Evolutionary conservation across 1,140 invertebrate species (phyloP), one percentile per base, ranked within the genome.

Genomic region (Lucilia cuprina): DNA sequence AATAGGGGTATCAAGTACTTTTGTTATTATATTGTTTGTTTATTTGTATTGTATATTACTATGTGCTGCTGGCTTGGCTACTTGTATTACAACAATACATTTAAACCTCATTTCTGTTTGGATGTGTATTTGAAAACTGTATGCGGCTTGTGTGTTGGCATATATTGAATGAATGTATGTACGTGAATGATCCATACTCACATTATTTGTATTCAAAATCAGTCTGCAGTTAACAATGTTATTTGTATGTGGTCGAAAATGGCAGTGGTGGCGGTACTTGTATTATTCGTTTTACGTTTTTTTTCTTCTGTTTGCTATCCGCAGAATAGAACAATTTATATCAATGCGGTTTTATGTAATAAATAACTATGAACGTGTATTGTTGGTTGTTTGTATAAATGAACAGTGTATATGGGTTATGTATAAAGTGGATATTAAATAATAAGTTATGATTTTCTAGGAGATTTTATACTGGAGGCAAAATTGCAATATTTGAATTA

Each of bases 131-230:
- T 30, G 25, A 30, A 30, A 2, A 30, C 25, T 30, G 25, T 30
- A 3, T 30, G 25, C 25, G 25, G 25, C 25, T 30, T 1, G 55
- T 60, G 55, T 60, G n/a, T 60, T 60, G 55, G 41, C 2, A 41
- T 41, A 5, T 41, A 8, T 30, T 3, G 25, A 30, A 30, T 41
- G 41, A 5, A 2, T 41, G 41, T 8, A 41, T 41, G 5, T 41
- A 41, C 41, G 5, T 41, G 7, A 5, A 17, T 60, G 55, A 10
- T 0, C 65, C 7, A 70, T 60, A 60, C 4, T 19, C n/a, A 70
- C 65, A 70, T 21, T 70, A 70, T 70, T 70, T 70, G 21, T 70
- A 70, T 70, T 70, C 65, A 21, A 70, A 21, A 70, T 70, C n/a
- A 5, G 65, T 70, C 65, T 70, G 65, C 65, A 21, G 65, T 70